Percentiles rank a stretch among this genome's conserved stretches.
These are phyloP conservation scores for Tenthredo amoena DNA, from an alignment of 2,888 invertebrate species.

Conservation along the genomic window DNA sequence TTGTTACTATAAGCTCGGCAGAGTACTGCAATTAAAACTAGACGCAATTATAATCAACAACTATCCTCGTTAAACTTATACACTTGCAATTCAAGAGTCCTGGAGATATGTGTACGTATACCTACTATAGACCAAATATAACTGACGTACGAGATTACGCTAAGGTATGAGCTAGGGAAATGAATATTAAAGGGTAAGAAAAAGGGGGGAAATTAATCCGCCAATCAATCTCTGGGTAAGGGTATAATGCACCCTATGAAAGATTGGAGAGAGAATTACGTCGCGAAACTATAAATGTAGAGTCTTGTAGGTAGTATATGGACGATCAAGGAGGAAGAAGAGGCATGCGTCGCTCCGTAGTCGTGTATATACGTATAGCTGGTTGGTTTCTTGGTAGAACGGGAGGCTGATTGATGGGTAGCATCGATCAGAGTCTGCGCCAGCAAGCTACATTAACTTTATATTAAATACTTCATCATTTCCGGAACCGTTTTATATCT, in stretches of 20 bases:
- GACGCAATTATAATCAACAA: constrained; percentile 47
- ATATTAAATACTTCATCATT: constrained; percentile 70
- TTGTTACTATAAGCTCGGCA: not conserved
- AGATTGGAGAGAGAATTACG: not conserved
- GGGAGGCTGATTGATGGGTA: constrained; percentile 63
- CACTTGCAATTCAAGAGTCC: not conserved
- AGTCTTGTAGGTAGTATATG: not conserved
- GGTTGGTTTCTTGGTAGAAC: constrained; percentile 14
- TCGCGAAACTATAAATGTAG: not conserved
- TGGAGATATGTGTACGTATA: not conserved
- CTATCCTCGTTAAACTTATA: constrained; percentile 53
- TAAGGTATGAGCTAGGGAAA: not conserved
- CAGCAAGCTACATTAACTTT: constrained; percentile 63
- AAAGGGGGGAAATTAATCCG: not conserved
- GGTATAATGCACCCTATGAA: not conserved
- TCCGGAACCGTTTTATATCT: constrained; percentile 50
- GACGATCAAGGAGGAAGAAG: not conserved
- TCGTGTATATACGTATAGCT: not conserved
- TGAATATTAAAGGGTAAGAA: not conserved
- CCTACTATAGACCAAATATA: not conserved
- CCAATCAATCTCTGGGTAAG: not conserved
- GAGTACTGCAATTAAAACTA: constrained; percentile 10
- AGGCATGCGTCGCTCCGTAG: not conserved
- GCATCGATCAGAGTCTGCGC: constrained; percentile 65
- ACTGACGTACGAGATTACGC: not conserved